These are phyloP conservation scores for Edolisoma coerulescens DNA, from an alignment of 2,113 vertebrate species.

Conservation along the genomic window DNA sequence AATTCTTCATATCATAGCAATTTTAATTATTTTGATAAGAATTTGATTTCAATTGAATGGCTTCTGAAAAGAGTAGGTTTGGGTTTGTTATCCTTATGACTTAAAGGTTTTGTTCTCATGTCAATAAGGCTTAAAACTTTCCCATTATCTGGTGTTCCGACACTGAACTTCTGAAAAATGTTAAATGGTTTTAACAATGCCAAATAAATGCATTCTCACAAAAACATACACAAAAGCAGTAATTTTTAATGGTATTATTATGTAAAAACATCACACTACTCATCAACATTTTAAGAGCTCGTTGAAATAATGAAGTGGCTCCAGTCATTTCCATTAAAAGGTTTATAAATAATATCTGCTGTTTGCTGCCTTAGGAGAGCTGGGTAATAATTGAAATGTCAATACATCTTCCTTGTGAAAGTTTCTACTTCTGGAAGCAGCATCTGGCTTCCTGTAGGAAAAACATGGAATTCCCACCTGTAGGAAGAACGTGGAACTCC, in stretches of 20 bases:
- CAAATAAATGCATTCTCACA: slow-evolving; percentile 1
- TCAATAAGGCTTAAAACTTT: slow-evolving; percentile 19
- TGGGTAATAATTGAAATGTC: slow-evolving; percentile 3
- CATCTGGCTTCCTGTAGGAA: background rate
- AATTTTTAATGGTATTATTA: slow-evolving; percentile 22
- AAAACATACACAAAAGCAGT: background rate
- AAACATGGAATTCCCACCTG: background rate
- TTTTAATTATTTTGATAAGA: background rate
- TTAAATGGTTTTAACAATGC: background rate
- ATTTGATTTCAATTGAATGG: background rate
- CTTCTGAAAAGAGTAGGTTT: background rate
- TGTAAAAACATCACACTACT: slow-evolving; percentile 33
- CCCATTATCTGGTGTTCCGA: background rate
- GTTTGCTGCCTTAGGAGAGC: background rate
- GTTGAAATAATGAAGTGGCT: slow-evolving; percentile 62
- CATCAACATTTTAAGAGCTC: slow-evolving; percentile 58
- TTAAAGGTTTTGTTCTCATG: background rate
- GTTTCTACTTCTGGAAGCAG: background rate
- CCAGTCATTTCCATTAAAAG: slow-evolving; percentile 44
- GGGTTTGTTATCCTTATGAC: background rate
- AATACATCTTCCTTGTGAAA: background rate
- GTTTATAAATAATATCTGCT: slow-evolving; percentile 49
- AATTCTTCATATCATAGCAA: background rate
- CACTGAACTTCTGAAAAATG: background rate
- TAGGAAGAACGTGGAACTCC: background rate